A percentile compares a stretch with the other conserved stretches of the same genome.
These are phyloP conservation scores for Anagyrus pseudococci DNA, from an alignment of 2,888 invertebrate species.

Conservation along the genomic window DNA sequence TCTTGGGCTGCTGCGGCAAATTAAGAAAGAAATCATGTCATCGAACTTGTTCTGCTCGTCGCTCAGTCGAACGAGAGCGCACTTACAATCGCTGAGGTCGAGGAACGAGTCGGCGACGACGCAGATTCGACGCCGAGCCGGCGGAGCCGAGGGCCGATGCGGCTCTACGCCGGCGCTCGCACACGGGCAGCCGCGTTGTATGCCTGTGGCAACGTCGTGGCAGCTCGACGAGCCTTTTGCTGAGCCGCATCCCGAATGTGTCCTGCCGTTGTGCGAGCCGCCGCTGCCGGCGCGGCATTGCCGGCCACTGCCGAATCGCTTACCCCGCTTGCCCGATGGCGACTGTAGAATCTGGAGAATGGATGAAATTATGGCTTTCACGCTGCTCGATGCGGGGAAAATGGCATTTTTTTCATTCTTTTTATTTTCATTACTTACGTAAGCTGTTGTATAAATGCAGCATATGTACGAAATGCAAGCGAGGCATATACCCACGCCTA, in stretches of 20 bases:
- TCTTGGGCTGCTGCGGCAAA: too few relatives aligned
- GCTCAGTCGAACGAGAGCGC: too few relatives aligned
- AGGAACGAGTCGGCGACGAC: slow-evolving; percentile 26
- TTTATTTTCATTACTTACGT: slow-evolving; percentile 38
- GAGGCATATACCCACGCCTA: slow-evolving; percentile 42
- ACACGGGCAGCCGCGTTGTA: background rate
- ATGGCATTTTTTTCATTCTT: background rate
- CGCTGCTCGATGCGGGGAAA: background rate
- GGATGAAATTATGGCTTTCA: background rate
- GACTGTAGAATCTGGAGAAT: background rate
- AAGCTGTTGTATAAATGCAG: slow-evolving; percentile 43
- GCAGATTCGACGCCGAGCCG: slow-evolving; percentile 9
- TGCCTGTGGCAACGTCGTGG: background rate
- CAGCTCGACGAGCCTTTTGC: too few relatives aligned
- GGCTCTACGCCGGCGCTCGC: background rate
- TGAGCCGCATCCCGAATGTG: background rate
- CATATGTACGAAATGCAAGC: slow-evolving; percentile 45
- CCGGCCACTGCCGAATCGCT: background rate
- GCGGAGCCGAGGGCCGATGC: background rate
- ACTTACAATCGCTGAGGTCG: too few relatives aligned
- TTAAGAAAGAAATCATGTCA: too few relatives aligned
- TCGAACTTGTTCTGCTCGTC: too few relatives aligned
- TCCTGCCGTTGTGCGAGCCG: background rate
- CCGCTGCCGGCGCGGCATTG: slow-evolving; percentile 5
- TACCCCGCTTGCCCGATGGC: background rate